Percentiles rank a stretch among this genome's conserved stretches.
Conservation (phyloP, 2,797 vertebrate genomes). For the Protosalanx chinensis region DNA sequence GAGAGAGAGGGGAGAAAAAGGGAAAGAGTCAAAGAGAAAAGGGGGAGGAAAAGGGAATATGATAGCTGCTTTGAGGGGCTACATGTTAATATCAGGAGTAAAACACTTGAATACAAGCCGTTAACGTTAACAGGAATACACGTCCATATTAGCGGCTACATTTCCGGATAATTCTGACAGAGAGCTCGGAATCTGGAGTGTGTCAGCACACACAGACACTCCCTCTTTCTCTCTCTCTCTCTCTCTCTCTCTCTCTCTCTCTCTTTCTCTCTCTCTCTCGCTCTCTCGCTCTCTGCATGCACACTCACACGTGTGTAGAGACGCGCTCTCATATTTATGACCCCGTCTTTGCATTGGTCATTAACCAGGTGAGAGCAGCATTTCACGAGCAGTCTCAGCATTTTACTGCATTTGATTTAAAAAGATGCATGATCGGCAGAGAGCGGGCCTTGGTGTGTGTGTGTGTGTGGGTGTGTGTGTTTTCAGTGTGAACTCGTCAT, state of each 20-base stretch:
- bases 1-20: conserved; percentile 32
- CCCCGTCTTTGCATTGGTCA: conserved; percentile 52
- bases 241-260: too few species aligned
- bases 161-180: too few species aligned
- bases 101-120: too few species aligned
- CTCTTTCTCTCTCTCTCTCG: too few species aligned
- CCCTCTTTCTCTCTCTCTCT: too few species aligned
- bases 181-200: not conserved
- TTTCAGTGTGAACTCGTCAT: not conserved
- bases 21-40: conserved; percentile 24
- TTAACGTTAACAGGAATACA: too few species aligned
- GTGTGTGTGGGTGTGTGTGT: not conserved
- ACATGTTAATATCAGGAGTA: too few species aligned
- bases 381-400: conserved; percentile 58
- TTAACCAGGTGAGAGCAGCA: conserved; percentile 60
- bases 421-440: conserved; percentile 49
- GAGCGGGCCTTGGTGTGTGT: not conserved
- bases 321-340: conserved; percentile 32
- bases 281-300: not conserved
- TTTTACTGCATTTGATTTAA: conserved; percentile 54
- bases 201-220: not conserved
- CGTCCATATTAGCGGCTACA: too few species aligned
- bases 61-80: conserved; percentile 15
- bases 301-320: not conserved
- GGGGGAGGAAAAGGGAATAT: conserved; percentile 36